phyloP scores from a whole-genome alignment of 1,140 invertebrate genomes.

The Leptopilina clavipes region DNA sequence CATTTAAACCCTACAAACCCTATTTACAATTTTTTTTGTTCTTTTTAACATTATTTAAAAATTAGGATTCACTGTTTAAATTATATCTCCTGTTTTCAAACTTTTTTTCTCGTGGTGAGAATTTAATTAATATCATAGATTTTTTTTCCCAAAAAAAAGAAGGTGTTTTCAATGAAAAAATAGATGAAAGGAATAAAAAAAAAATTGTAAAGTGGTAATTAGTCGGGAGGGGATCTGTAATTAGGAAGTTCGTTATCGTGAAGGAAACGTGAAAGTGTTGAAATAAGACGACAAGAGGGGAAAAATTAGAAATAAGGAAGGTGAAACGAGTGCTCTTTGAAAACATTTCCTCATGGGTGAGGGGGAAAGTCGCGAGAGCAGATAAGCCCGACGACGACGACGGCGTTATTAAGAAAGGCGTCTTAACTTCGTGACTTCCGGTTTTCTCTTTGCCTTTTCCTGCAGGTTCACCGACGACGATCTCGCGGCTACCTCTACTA shows the following conservation, averaged over 20 bases:
- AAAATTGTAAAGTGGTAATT: not conserved
- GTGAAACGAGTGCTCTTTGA: slow-evolving; percentile 13
- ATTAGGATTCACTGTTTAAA: too few species aligned
- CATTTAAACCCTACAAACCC: too few species aligned
- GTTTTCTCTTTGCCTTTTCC: slow-evolving; percentile 4
- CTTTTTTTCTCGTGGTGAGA: too few species aligned
- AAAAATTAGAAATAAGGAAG: slow-evolving; percentile 26
- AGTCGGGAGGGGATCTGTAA: not conserved
- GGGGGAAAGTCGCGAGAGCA: not conserved
- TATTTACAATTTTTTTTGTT: too few species aligned
- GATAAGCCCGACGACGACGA: slow-evolving; percentile 8
- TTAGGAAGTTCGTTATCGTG: not conserved
- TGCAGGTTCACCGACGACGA: not conserved
- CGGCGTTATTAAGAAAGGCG: slow-evolving; percentile 21
- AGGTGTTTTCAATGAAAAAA: not conserved
- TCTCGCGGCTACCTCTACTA: not conserved
- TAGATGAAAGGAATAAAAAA: slow-evolving; percentile 1
- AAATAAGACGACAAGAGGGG: not conserved
- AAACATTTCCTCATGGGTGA: not conserved
- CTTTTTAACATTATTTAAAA: too few species aligned
- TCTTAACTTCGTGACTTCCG: slow-evolving; percentile 26
- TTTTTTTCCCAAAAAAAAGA: not conserved
- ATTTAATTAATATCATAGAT: too few species aligned
- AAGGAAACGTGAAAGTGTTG: slow-evolving; percentile 18
- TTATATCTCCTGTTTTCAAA: too few species aligned